Evolutionary conservation across 2,888 invertebrate species (phyloP).

Genomic region (Lochmaea capreae): DNA sequence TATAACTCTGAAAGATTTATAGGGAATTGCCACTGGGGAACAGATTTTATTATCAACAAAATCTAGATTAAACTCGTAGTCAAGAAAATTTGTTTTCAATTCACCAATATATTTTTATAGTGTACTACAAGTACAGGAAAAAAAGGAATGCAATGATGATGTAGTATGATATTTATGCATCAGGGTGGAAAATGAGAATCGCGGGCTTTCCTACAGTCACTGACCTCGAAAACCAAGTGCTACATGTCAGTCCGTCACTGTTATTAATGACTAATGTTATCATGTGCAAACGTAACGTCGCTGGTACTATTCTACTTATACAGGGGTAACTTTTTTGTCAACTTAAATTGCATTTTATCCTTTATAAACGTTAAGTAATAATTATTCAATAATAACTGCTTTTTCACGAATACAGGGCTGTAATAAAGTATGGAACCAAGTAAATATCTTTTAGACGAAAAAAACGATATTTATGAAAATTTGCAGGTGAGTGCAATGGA

Average conservation of each 20-base stretch:
- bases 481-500: too few relatives aligned
- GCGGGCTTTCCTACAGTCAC: constrained; percentile 12
- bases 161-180: constrained; percentile 19
- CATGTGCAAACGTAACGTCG: background rate
- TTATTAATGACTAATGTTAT: background rate
- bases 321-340: background rate
- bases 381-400: too few relatives aligned
- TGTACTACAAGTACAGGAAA: constrained; percentile 1
- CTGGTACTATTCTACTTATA: background rate
- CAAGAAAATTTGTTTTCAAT: background rate
- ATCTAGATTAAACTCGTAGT: background rate
- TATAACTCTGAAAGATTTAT: constrained; percentile 1
- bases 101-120: background rate
- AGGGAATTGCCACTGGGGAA: background rate
- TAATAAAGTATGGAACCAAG: too few relatives aligned
- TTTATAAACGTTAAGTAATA: too few relatives aligned
- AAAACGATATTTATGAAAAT: too few relatives aligned
- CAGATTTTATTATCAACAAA: background rate
- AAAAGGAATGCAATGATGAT: constrained; percentile 26
- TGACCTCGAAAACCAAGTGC: background rate
- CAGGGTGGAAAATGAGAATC: constrained; percentile 24
- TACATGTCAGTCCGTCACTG: background rate
- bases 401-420: too few relatives aligned
- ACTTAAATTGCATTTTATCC: too few relatives aligned
- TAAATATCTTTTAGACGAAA: too few relatives aligned